phyloP scores from a whole-genome alignment of 2,797 vertebrate species.

The Myotis planiceps region DNA sequence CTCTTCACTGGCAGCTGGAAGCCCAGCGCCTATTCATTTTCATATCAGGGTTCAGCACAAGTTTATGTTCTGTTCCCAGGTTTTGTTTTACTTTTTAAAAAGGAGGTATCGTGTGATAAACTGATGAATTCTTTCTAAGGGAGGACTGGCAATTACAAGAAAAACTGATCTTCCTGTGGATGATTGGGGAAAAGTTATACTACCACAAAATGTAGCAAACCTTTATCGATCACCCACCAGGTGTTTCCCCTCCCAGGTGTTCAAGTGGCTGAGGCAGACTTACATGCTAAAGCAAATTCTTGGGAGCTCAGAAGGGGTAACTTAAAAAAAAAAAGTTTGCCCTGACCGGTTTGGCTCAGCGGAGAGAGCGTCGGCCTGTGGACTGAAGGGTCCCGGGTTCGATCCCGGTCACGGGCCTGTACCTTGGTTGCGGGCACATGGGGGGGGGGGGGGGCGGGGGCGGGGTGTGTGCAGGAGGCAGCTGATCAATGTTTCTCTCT shows the following conservation, averaged over 20 bases:
- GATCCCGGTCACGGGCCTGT: too few species aligned
- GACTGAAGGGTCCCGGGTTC: too few species aligned
- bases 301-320: neutral
- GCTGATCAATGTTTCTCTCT: too few species aligned
- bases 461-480: too few species aligned
- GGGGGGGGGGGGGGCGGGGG: too few species aligned
- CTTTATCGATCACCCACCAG: neutral
- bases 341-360: neutral
- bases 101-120: neutral
- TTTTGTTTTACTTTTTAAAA: slow-evolving; percentile 48
- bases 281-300: neutral
- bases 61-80: slow-evolving; percentile 37
- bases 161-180: slow-evolving; percentile 25
- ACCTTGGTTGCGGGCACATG: too few species aligned
- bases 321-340: neutral
- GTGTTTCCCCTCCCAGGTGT: neutral
- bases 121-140: neutral
- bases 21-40: slow-evolving; percentile 32
- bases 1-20: neutral
- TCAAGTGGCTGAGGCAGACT: neutral
- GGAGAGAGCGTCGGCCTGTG: too few species aligned
- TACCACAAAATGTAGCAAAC: neutral
- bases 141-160: neutral
- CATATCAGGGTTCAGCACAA: slow-evolving; percentile 34
- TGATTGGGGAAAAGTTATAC: neutral